phyloP scores from a whole-genome alignment of 1,140 invertebrate genomes.

The Ceratina japonica region DNA sequence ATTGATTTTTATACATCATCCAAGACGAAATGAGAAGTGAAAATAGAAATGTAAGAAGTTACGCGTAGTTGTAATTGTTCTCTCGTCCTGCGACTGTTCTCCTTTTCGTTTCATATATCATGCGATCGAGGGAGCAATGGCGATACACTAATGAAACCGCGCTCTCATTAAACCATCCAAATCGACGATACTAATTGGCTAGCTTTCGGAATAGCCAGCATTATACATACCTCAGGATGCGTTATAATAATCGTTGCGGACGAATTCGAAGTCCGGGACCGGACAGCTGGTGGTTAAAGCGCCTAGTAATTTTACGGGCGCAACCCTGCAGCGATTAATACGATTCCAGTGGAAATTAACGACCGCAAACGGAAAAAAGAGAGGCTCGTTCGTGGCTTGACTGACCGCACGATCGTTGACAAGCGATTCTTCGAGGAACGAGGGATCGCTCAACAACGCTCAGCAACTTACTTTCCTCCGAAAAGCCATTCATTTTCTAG shows the following conservation, averaged over 20 bases:
- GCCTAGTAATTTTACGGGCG: constrained; percentile 69
- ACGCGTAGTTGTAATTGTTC: too few relatives aligned
- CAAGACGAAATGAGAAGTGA: too few relatives aligned
- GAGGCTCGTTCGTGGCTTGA: constrained; percentile 12
- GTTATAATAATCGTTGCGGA: constrained; percentile 66
- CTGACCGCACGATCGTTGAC: constrained; percentile 23
- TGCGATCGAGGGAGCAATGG: constrained; percentile 21
- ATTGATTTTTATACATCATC: too few relatives aligned
- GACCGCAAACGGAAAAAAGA: constrained; percentile 59
- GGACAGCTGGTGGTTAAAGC: constrained; percentile 74
- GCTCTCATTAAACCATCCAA: constrained; percentile 73
- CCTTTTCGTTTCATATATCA: constrained; percentile 55
- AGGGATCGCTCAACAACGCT: constrained; percentile 3
- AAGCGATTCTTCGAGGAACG: constrained; percentile 11
- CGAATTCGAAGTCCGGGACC: constrained; percentile 55
- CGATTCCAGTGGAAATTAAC: constrained; percentile 66
- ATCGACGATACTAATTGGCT: constrained; percentile 71
- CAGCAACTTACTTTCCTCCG: neutral
- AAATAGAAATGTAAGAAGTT: too few relatives aligned
- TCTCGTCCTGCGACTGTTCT: constrained; percentile 11
- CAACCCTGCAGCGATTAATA: constrained; percentile 69
- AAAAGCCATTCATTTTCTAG: neutral
- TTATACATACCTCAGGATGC: constrained; percentile 66
- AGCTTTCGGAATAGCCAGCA: constrained; percentile 71
- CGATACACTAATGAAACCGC: constrained; percentile 65